These are phyloP conservation scores for Acanthosepion pharaonis DNA, from an alignment of 2,888 invertebrate genomes.

Conservation along the genomic window DNA sequence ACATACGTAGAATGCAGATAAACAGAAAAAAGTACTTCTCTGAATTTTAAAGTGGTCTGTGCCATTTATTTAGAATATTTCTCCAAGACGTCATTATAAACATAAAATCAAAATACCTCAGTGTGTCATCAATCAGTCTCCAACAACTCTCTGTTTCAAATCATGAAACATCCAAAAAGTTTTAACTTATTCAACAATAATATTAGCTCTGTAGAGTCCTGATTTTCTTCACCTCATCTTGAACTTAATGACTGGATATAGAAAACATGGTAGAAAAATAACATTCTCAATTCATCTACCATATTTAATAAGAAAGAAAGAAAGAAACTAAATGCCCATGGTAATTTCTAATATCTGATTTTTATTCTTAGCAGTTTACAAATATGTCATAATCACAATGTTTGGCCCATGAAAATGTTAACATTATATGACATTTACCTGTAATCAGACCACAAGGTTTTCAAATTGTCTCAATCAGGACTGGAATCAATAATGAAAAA, in stretches of 20 bases:
- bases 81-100: neutral
- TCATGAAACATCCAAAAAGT: neutral
- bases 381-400: neutral
- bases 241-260: neutral
- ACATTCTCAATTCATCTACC: neutral
- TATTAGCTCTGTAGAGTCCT: neutral
- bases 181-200: neutral
- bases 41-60: no score
- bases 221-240: neutral
- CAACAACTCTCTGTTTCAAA: neutral
- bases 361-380: neutral
- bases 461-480: constrained; percentile 11
- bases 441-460: constrained; percentile 22
- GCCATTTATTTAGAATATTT: neutral
- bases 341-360: neutral
- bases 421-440: constrained; percentile 11
- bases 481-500: neutral
- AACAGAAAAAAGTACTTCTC: no score
- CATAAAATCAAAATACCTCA: neutral
- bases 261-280: neutral
- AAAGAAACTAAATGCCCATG: neutral
- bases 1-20: no score
- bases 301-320: neutral
- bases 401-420: neutral
- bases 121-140: neutral